Evolutionary conservation across 2,797 vertebrate species (phyloP).

Genomic region (Xenopus petersii): DNA sequence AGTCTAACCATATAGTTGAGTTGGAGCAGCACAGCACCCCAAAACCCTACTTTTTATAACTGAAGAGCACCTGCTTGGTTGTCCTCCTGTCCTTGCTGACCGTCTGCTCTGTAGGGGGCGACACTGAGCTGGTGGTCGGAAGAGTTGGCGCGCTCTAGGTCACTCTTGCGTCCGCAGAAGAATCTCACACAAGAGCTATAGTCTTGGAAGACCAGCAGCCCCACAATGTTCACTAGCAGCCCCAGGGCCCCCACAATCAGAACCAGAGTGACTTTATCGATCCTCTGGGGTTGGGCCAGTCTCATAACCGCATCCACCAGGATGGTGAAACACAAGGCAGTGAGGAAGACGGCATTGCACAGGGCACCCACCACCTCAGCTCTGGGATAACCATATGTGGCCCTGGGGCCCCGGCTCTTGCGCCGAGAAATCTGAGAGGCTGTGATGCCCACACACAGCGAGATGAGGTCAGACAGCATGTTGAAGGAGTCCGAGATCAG

Average conservation of each 20-base stretch:
- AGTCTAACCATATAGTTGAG: too few species aligned
- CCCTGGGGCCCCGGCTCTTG: constrained; percentile 51
- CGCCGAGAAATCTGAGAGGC: constrained; percentile 67
- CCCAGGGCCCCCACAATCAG: constrained; percentile 76
- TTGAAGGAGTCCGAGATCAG: constrained; percentile 81
- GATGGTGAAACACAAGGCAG: constrained; percentile 78
- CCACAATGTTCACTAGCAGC: constrained; percentile 75
- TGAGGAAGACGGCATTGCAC: constrained; percentile 77
- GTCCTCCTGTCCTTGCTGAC: not conserved
- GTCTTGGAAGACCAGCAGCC: constrained; percentile 78
- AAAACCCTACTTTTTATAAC: constrained; percentile 18
- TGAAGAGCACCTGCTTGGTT: constrained; percentile 69
- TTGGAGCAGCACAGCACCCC: not conserved
- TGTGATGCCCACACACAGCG: constrained; percentile 72
- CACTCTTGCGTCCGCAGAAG: constrained; percentile 39
- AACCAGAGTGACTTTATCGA: constrained; percentile 70
- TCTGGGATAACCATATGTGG: constrained; percentile 71
- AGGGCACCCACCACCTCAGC: constrained; percentile 80
- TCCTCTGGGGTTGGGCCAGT: constrained; percentile 64
- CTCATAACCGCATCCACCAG: constrained; percentile 72
- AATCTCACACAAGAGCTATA: constrained; percentile 51
- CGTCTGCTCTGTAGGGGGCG: too few species aligned
- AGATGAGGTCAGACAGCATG: constrained; percentile 80
- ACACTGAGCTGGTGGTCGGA: too few species aligned
- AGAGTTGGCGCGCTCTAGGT: not conserved